These are phyloP conservation scores for Aplysina aerophoba DNA, from an alignment of 37 sponge, comb jelly and placozoan genomes.

Conservation along the genomic window DNA sequence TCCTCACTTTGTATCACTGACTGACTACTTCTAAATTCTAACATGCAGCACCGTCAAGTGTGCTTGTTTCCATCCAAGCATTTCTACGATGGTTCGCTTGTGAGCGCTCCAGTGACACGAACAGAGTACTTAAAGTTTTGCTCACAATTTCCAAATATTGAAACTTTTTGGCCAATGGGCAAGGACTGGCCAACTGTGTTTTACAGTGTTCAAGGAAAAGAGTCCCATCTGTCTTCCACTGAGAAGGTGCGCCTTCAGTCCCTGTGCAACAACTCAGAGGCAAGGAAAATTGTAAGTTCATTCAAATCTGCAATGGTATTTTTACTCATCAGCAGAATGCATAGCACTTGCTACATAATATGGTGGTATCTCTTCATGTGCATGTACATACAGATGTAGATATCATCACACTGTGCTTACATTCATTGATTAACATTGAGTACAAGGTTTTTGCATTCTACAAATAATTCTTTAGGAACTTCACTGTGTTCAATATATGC, in stretches of 20 bases:
- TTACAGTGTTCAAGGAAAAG: neutral
- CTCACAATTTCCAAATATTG: neutral
- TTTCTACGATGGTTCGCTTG: slow-evolving; percentile 22
- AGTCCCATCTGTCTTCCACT: neutral
- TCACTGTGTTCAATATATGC: no score
- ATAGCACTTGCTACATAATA: no score
- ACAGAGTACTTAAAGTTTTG: neutral
- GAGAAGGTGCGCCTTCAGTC: slow-evolving; percentile 31
- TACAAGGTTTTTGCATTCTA: no score
- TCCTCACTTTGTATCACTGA: no score
- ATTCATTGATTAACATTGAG: no score
- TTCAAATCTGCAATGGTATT: no score
- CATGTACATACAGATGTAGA: no score
- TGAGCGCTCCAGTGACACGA: neutral
- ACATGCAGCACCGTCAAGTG: slow-evolving; percentile 28
- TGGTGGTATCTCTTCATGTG: no score
- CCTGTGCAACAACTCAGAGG: slow-evolving; percentile 55
- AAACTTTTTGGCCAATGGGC: neutral
- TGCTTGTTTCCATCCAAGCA: slow-evolving; percentile 33
- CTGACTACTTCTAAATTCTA: neutral
- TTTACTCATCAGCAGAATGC: no score
- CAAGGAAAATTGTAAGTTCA: slow-evolving; percentile 62
- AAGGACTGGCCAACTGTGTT: neutral
- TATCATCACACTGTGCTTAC: no score
- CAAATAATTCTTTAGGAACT: no score